Evolutionary conservation across 2,888 invertebrate genomes (phyloP), one percentile per base, ranked within the genome.

Genomic region (Eupithecia pulchellata): DNA sequence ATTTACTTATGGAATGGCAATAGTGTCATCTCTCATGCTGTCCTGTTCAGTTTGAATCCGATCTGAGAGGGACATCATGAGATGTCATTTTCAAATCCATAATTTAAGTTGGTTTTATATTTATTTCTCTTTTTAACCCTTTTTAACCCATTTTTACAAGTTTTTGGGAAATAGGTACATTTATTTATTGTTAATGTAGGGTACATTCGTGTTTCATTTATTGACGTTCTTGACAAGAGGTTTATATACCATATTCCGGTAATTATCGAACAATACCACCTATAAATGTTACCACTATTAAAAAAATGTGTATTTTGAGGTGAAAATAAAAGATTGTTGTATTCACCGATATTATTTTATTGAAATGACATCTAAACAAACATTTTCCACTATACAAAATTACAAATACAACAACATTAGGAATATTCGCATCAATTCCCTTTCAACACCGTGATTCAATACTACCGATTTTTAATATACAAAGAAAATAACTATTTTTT

Each of bases 361-460:
- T 88, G 79, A 84, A 84, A 58, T 76, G 84, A 86, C 84, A 84
- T 84, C 84, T 86, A 89, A 83, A 81, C 77, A 76, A 85, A 84
- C 82, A 82, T 80, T 79, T 81, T 84, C 82, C 79, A 84, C 88
- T 90, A 91, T 90, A 91, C 86, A 91, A 91, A 91, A 64, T 66
- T 72, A 73, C 70, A 72, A 65, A 73, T 75, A 77, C 64, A 84
- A 85, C 84, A 82, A 75, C 80, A 82, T 86, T 79, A 78, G 69
- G 75, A 78, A 77, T 80, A 82, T 73, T 77, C 76, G 79, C 72
- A 79, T 84, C 83, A 85, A 86, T 84, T 86, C 82, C 58, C 20
- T 60, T n/a, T 60, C 84, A 75, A 57, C 29, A 57, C 27, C 14
- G 20, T 29, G 57, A 57, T 57, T 57, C 29, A 57, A 29, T 29